Evolutionary conservation across 2,113 vertebrate species (phyloP).

Genomic region (Zeus faber): DNA sequence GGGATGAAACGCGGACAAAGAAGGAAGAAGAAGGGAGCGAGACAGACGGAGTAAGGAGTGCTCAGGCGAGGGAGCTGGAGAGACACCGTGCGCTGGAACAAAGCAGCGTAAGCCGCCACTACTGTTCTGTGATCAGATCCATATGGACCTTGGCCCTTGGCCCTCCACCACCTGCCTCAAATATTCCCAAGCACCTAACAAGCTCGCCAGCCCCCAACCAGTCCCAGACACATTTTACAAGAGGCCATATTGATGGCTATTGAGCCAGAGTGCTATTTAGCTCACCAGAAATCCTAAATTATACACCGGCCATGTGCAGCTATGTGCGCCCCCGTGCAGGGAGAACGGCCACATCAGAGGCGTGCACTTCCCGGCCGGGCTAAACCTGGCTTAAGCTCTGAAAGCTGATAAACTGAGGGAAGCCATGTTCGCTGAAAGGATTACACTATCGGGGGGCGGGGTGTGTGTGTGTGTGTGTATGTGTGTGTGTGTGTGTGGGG

Average conservation of each 20-base stretch:
- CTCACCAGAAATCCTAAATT: conserved; percentile 73
- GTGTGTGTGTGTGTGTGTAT: no score
- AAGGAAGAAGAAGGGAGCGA: conserved; percentile 8
- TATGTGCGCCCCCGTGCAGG: conserved; percentile 41
- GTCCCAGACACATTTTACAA: conserved; percentile 65
- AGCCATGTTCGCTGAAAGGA: conserved; percentile 32
- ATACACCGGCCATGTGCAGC: conserved; percentile 59
- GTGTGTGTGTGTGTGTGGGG: no score
- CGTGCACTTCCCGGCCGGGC: conserved; percentile 45
- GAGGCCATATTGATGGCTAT: conserved; percentile 68
- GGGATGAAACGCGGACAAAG: conserved; percentile 8
- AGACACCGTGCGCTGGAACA: conserved; percentile 52
- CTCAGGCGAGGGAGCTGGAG: conserved; percentile 39
- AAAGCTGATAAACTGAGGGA: conserved; percentile 33
- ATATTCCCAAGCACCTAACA: conserved; percentile 62
- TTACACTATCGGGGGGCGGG: no score
- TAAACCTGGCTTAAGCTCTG: conserved; percentile 47
- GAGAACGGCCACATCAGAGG: conserved; percentile 58
- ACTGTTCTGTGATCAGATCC: conserved; percentile 79
- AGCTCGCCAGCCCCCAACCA: conserved; percentile 58
- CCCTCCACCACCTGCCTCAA: conserved; percentile 64
- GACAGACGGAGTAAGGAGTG: conserved; percentile 13
- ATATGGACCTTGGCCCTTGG: conserved; percentile 67
- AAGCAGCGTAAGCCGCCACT: conserved; percentile 64
- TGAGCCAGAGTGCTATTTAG: conserved; percentile 68